These are phyloP conservation scores for Eurytoma adleriae DNA, from an alignment of 2,888 invertebrate genomes.

Conservation along the genomic window DNA sequence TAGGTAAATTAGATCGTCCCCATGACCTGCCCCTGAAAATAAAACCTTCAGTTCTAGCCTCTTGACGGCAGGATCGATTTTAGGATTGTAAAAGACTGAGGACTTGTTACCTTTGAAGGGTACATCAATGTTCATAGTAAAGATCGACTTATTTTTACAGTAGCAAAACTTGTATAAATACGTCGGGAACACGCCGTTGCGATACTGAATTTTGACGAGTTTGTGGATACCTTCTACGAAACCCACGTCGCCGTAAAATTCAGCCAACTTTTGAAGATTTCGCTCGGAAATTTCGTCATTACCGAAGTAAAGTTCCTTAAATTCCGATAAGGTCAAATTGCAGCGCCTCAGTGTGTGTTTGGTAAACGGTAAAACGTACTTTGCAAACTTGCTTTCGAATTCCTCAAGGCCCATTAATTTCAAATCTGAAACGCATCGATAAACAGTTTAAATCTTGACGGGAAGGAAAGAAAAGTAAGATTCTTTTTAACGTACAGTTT, in stretches of 20 bases:
- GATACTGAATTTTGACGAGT: constrained; percentile 59
- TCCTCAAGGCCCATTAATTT: background rate
- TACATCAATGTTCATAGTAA: too few species aligned
- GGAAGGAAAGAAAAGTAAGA: background rate
- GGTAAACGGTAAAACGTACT: constrained; percentile 42
- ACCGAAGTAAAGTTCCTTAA: constrained; percentile 64
- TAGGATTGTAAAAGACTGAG: too few species aligned
- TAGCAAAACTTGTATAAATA: constrained; percentile 67
- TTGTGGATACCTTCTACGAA: constrained; percentile 63
- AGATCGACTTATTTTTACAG: constrained; percentile 48
- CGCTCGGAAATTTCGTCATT: constrained; percentile 55
- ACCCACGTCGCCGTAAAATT: constrained; percentile 59
- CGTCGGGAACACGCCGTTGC: constrained; percentile 55
- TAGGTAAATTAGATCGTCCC: constrained; percentile 66
- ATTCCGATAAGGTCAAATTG: constrained; percentile 56
- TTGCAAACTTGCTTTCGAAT: background rate
- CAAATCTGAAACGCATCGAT: background rate
- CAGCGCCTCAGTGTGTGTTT: constrained; percentile 49
- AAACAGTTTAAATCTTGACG: background rate
- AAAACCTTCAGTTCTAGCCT: too few species aligned
- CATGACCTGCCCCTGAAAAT: constrained; percentile 58
- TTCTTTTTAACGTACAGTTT: constrained; percentile 29
- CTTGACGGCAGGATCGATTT: too few species aligned
- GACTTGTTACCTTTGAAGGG: too few species aligned
- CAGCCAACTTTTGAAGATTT: constrained; percentile 54